These are phyloP conservation scores for Morbakka virulenta DNA, from an alignment of 30 jellyfish, hydroid and myxozoan genomes.

Conservation along the genomic window DNA sequence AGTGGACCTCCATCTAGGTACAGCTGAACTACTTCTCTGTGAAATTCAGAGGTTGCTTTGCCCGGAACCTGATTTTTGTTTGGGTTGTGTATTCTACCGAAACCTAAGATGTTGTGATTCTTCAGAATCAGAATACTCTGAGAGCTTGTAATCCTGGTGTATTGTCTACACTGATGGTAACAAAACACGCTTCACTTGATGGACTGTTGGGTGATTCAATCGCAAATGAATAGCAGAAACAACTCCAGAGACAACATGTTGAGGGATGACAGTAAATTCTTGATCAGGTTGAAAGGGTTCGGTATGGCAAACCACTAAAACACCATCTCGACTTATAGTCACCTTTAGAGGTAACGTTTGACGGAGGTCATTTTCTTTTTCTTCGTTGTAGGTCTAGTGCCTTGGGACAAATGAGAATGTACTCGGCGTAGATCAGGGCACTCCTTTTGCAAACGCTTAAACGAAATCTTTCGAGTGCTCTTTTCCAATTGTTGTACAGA, in stretches of 20 bases:
- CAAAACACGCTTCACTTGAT: neutral
- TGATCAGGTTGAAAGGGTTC: neutral
- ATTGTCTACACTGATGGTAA: too few species aligned
- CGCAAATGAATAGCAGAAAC: neutral
- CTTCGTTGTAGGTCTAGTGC: neutral
- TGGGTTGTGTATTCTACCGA: too few species aligned
- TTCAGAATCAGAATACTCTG: too few species aligned
- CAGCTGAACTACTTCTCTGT: too few species aligned
- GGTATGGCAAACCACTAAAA: neutral
- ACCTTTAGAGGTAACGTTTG: slow-evolving; percentile 4
- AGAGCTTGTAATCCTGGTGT: too few species aligned
- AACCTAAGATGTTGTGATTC: too few species aligned
- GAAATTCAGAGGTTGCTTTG: too few species aligned
- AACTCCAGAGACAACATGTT: neutral
- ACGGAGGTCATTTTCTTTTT: neutral
- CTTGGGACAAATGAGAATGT: slow-evolving; percentile 2
- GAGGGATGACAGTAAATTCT: neutral
- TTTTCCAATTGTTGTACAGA: neutral
- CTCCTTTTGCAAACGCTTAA: neutral
- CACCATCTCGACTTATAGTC: neutral
- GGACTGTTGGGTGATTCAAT: neutral
- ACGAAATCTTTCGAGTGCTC: neutral
- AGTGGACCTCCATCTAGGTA: too few species aligned
- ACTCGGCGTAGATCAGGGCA: neutral
- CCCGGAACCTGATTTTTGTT: too few species aligned